Evolutionary conservation across 2,113 vertebrate species (phyloP).

Genomic region (Mastomys natalensis): DNA sequence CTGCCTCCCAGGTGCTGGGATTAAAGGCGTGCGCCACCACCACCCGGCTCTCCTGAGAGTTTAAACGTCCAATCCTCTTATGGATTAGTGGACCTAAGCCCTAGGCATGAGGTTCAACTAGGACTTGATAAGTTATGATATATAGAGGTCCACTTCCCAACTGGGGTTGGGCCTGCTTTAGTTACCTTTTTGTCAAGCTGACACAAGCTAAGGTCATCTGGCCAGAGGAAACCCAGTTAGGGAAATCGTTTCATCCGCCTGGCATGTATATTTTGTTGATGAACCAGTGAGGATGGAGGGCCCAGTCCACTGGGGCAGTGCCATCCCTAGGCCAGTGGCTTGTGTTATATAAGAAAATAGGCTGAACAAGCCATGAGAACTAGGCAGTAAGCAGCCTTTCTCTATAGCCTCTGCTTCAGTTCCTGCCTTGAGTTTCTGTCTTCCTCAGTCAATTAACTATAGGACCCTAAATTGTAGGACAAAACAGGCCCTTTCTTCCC

Average conservation of each 20-base stretch:
- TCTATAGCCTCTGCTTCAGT: not conserved
- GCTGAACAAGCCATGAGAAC: not conserved
- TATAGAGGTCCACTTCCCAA: not conserved
- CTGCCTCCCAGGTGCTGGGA: too few relatives aligned
- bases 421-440: not conserved
- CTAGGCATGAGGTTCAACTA: not conserved
- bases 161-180: not conserved
- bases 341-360: not conserved
- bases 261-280: not conserved
- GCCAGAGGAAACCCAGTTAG: not conserved
- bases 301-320: not conserved
- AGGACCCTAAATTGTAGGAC: not conserved
- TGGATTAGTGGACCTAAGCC: not conserved
- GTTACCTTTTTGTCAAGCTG: not conserved
- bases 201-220: not conserved
- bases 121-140: not conserved
- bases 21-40: too few relatives aligned
- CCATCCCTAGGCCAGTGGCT: not conserved
- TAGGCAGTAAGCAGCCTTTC: not conserved
- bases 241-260: not conserved
- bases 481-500: not conserved
- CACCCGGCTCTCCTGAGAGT: too few relatives aligned
- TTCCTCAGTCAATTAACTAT: not conserved
- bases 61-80: not conserved
- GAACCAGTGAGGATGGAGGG: not conserved